Evolutionary conservation across 2,113 vertebrate genomes (phyloP).

Genomic region (Merops nubicus): DNA sequence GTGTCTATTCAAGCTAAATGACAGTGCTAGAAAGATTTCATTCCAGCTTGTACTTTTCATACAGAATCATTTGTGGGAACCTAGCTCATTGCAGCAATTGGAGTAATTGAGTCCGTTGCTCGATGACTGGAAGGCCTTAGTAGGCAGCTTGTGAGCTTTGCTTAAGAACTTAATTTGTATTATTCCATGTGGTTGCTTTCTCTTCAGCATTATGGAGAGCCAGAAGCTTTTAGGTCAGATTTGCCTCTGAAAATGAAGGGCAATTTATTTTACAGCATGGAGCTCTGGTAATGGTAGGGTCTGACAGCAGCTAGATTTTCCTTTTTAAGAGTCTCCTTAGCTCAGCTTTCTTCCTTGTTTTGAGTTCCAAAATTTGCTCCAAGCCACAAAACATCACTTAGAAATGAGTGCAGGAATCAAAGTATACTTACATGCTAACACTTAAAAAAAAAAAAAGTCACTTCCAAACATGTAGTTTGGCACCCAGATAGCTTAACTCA

Average conservation of each 20-base stretch:
- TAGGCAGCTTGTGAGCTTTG: slow-evolving; percentile 16
- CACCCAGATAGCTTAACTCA: background rate
- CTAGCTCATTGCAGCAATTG: background rate
- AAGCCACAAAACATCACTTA: background rate
- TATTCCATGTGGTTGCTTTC: slow-evolving; percentile 6
- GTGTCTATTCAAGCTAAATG: background rate
- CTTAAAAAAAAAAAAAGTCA: background rate
- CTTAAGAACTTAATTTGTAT: slow-evolving; percentile 41
- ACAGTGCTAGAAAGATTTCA: background rate
- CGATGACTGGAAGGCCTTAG: background rate
- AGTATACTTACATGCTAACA: background rate
- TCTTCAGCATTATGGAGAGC: background rate
- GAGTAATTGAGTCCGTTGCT: background rate
- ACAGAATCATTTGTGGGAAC: background rate
- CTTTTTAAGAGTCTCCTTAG: background rate
- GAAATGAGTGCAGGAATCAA: background rate
- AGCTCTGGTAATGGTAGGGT: background rate
- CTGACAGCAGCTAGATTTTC: background rate
- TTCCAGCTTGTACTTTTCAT: background rate
- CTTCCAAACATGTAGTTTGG: background rate
- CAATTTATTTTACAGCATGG: background rate
- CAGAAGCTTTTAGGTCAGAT: slow-evolving; percentile 23
- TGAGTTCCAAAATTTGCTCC: background rate
- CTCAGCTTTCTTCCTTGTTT: background rate
- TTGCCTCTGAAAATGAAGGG: slow-evolving; percentile 2